Conservation (phyloP, 2,888 invertebrate genomes). For the Mythimna lalbum region DNA sequence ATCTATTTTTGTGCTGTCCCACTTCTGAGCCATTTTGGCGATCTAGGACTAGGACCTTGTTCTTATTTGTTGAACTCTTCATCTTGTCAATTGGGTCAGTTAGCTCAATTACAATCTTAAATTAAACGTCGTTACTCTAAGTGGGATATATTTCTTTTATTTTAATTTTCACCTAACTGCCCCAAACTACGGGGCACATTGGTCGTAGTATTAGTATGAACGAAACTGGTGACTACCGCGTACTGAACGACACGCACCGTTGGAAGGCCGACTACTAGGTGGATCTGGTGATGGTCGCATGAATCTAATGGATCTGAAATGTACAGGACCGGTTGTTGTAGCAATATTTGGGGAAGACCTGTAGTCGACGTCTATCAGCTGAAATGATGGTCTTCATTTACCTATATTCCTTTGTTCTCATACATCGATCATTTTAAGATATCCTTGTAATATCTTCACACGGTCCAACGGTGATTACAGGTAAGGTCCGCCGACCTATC, state of each 20-base stretch:
- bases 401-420: constrained; percentile 24
- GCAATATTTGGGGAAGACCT: no score
- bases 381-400: not conserved
- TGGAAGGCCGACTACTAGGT: no score
- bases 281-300: no score
- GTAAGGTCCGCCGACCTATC: constrained; percentile 50
- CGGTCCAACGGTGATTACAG: constrained; percentile 50
- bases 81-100: not conserved
- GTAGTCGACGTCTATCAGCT: no score
- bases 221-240: no score
- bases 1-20: constrained; percentile 11
- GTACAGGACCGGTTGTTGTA: no score
- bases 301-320: no score
- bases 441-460: constrained; percentile 53
- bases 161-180: not conserved
- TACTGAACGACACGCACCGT: no score
- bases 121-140: not conserved
- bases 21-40: constrained; percentile 12
- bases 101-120: constrained; percentile 1
- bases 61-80: constrained; percentile 29
- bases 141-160: not conserved
- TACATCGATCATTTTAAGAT: constrained; percentile 23
- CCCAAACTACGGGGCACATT: no score
- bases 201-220: no score
- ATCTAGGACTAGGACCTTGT: not conserved